Conservation (phyloP, 2,797 vertebrate genomes). For the Rhinella marina region DNA sequence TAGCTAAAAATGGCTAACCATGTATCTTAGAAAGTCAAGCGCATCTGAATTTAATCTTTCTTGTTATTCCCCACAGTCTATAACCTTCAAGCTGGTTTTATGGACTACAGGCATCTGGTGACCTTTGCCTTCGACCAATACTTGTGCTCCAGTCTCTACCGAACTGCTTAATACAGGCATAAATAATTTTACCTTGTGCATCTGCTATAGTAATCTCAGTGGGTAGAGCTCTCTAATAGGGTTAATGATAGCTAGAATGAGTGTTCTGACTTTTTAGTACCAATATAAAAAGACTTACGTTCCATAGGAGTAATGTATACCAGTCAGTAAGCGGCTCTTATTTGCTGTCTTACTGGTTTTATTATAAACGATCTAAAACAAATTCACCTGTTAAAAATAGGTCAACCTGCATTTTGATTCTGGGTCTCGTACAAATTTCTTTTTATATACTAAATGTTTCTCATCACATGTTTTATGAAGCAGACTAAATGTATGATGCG, state of each 20-base stretch:
- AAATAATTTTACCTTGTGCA: slow-evolving; percentile 22
- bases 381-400: not conserved
- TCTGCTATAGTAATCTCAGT: slow-evolving; percentile 36
- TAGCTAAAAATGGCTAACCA: slow-evolving; percentile 2
- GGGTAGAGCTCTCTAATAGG: slow-evolving; percentile 7
- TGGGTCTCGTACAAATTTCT: not conserved
- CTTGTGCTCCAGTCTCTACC: slow-evolving; percentile 1
- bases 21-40: slow-evolving; percentile 22
- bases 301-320: slow-evolving; percentile 23
- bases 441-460: not conserved
- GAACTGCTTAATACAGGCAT: slow-evolving; percentile 7
- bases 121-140: slow-evolving; percentile 35
- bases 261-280: slow-evolving; percentile 26
- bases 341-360: slow-evolving; percentile 3
- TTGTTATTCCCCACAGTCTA: slow-evolving; percentile 29
- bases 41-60: slow-evolving; percentile 45
- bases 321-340: not conserved
- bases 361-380: not conserved
- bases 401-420: not conserved
- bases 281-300: slow-evolving; percentile 35
- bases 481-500: not conserved
- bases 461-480: not conserved
- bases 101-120: slow-evolving; percentile 45
- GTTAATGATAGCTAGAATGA: slow-evolving; percentile 37
- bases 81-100: slow-evolving; percentile 32